Conservation (phyloP, 2,888 invertebrate genomes). For the Lottia gigantea region DNA sequence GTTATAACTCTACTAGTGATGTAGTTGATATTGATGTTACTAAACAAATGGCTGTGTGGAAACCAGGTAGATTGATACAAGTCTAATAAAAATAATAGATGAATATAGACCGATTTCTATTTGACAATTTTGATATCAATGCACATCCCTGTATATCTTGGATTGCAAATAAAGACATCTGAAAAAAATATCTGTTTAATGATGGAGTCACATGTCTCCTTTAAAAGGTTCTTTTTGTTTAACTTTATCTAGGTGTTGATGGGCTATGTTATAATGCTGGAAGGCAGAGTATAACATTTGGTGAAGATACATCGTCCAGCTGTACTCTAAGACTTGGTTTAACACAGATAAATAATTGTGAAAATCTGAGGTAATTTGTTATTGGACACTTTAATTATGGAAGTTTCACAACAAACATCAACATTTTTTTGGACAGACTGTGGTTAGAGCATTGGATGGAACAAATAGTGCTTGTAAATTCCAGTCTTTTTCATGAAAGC, state of each 20-base stretch:
- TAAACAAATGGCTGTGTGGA: conserved; percentile 52
- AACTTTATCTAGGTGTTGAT: conserved; percentile 37
- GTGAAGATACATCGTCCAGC: conserved; percentile 47
- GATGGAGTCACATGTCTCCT: no score
- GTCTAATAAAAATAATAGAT: no score
- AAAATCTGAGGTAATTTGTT: conserved; percentile 33
- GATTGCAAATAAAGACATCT: no score
- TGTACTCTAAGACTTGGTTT: conserved; percentile 49
- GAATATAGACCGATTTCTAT: background rate
- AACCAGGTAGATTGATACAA: conserved; percentile 40
- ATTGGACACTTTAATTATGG: no score
- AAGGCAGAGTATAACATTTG: conserved; percentile 50
- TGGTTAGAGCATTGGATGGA: no score
- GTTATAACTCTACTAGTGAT: conserved; percentile 33
- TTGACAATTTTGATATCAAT: no score
- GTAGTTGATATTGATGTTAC: conserved; percentile 41
- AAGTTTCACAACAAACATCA: no score
- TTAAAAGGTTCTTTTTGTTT: no score
- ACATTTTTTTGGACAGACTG: no score
- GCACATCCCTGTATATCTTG: background rate
- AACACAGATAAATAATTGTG: conserved; percentile 36
- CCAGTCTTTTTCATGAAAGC: no score
- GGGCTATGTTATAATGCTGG: conserved; percentile 53
- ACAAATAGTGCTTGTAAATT: no score
- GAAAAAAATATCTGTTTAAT: no score